These are phyloP conservation scores for Colletes collaris DNA, from an alignment of 2,888 invertebrate species.

Conservation along the genomic window DNA sequence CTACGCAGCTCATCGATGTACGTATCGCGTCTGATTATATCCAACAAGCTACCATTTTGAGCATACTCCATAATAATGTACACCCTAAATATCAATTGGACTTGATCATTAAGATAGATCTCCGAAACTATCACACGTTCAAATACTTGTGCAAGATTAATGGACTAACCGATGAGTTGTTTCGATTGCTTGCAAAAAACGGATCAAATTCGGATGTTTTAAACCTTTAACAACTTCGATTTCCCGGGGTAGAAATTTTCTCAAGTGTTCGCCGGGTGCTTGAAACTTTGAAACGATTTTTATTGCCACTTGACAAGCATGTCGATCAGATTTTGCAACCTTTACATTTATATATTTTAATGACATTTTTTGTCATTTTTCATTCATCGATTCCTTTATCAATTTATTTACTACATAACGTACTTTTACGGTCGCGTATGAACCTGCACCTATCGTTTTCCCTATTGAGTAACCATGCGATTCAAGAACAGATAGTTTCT, in stretches of 20 bases:
- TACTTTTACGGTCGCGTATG: constrained; percentile 92
- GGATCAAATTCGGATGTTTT: constrained; percentile 91
- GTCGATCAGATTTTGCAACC: constrained; percentile 90
- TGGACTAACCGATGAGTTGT: constrained; percentile 89
- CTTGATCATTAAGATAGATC: background rate
- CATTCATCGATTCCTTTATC: background rate
- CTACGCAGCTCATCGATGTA: constrained; percentile 88
- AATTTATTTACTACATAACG: constrained; percentile 10
- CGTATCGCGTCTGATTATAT: constrained; percentile 89
- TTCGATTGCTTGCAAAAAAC: constrained; percentile 93
- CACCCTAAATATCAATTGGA: constrained; percentile 84
- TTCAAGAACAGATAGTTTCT: constrained; percentile 88
- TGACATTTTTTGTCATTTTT: constrained; percentile 3
- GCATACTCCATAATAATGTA: constrained; percentile 94
- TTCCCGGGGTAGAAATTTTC: constrained; percentile 92
- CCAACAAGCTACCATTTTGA: constrained; percentile 91
- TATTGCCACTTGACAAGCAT: constrained; percentile 90
- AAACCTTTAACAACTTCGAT: constrained; percentile 92
- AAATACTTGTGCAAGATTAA: background rate
- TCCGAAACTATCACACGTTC: background rate
- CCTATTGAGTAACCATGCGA: constrained; percentile 90
- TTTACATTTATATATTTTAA: constrained; percentile 70
- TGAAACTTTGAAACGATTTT: constrained; percentile 93
- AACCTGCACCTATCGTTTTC: constrained; percentile 91
- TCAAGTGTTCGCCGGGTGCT: constrained; percentile 91